Evolutionary conservation across 2,888 invertebrate species (phyloP), one percentile per base, ranked within the genome.

Genomic region (Chymomyza procnemis): DNA sequence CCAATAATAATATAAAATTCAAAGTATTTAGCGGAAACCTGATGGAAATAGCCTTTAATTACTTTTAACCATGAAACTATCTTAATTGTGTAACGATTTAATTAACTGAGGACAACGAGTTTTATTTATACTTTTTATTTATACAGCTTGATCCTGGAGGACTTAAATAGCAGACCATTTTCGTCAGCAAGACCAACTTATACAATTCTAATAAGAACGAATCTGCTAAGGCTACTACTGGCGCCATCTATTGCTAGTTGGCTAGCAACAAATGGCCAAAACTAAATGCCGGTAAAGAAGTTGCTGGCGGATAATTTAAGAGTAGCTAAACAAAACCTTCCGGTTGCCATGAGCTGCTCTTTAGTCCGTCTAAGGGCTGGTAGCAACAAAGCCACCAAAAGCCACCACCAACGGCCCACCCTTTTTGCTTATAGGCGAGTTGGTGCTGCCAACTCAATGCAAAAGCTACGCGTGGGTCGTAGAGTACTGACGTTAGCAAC

Each of bases 171-270:
- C 6, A 41, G 12, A 1, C 12, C 12, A 12, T 41, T 41, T 41
- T 41, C 34, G 12, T 12, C 34, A 41, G 26, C 26, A 26, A 8
- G 4, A 6, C 26, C 8, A 26, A n/a, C n/a, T n/a, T 1, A 4
- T 26, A 14, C 6, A 57, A 30, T 62, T 54, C 63, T 60, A 68
- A 67, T 41, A 18, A 66, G 61, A n/a, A 46, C 19, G 3, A 4
- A 0, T n/a, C 4, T 57, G 34, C 3, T 60, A 59, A 69, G 48
- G 14, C 3, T n/a, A 2, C 12, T 3, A 12, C 19, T 58, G 50
- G 78, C 87, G 88, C 78, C 88, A 84, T 77, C 88, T 88, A 77
- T 75, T 34, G 76, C 5, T 47, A 57, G 71, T 64, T 78, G 71
- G 73, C 64, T 48, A 50, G 21, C 59, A 52, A 66, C n/a, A 66